Conservation (phyloP, 2,888 invertebrate genomes). For the Clitarchus hookeri region DNA sequence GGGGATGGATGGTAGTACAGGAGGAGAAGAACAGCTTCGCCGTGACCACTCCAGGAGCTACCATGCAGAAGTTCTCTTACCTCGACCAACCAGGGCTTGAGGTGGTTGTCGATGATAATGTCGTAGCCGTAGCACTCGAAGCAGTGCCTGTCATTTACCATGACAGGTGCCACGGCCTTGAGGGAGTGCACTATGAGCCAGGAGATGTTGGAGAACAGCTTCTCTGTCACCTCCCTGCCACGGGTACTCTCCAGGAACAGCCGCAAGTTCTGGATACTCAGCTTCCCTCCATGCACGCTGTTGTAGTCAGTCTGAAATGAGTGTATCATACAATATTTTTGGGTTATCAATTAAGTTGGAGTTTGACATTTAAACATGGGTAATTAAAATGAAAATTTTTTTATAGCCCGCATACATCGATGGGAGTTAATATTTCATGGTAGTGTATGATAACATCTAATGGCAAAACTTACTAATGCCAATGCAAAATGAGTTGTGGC, state of each 20-base stretch:
- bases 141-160: conserved; percentile 91
- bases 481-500: no score
- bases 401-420: no score
- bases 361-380: no score
- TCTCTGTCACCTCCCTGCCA: conserved; percentile 85
- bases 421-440: no score
- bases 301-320: conserved; percentile 76
- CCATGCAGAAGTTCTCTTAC: conserved; percentile 51
- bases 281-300: conserved; percentile 90
- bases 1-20: no score
- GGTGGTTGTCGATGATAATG: conserved; percentile 90
- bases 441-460: no score
- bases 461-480: no score
- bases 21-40: no score
- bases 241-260: conserved; percentile 89
- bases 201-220: conserved; percentile 83
- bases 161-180: conserved; percentile 89
- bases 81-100: conserved; percentile 94
- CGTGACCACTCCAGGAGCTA: not conserved
- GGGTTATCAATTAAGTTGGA: no score
- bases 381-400: no score
- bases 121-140: conserved; percentile 96
- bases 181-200: conserved; percentile 92
- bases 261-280: conserved; percentile 88
- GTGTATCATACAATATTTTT: not conserved